A percentile compares a stretch with the other conserved stretches of the same genome.
These are phyloP conservation scores for Eurosta solidaginis DNA, from an alignment of 1,140 invertebrate species.

Conservation along the genomic window DNA sequence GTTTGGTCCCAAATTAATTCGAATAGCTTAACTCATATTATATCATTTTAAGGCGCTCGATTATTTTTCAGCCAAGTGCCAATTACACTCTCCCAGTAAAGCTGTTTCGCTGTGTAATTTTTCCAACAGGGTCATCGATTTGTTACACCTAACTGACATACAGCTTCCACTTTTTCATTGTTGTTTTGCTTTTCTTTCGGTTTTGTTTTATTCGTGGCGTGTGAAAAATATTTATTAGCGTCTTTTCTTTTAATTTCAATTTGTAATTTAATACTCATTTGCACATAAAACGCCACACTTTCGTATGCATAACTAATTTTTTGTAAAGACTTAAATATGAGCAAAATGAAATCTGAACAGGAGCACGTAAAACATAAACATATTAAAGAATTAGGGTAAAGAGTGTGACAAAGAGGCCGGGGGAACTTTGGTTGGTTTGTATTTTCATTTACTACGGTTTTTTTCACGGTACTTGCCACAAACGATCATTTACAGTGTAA, in stretches of 20 bases:
- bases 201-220: not conserved
- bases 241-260: not conserved
- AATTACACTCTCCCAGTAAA: too few species aligned
- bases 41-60: too few species aligned
- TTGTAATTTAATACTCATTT: conserved; percentile 14
- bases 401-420: not conserved
- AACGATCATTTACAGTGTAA: not conserved
- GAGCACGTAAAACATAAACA: not conserved
- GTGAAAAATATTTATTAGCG: not conserved
- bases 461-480: not conserved
- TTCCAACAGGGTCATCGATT: too few species aligned
- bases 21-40: too few species aligned
- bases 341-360: not conserved
- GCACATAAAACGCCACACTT: conserved; percentile 1
- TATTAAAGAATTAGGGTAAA: not conserved
- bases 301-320: not conserved
- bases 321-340: conserved; percentile 2
- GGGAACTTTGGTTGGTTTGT: not conserved
- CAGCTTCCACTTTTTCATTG: too few species aligned
- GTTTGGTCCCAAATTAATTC: too few species aligned
- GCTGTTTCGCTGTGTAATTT: too few species aligned
- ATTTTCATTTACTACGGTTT: not conserved
- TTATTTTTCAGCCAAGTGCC: too few species aligned
- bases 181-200: too few species aligned
- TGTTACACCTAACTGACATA: too few species aligned